These are phyloP conservation scores for Phymatocera aterrima DNA, from an alignment of 2,888 invertebrate genomes.

Conservation along the genomic window DNA sequence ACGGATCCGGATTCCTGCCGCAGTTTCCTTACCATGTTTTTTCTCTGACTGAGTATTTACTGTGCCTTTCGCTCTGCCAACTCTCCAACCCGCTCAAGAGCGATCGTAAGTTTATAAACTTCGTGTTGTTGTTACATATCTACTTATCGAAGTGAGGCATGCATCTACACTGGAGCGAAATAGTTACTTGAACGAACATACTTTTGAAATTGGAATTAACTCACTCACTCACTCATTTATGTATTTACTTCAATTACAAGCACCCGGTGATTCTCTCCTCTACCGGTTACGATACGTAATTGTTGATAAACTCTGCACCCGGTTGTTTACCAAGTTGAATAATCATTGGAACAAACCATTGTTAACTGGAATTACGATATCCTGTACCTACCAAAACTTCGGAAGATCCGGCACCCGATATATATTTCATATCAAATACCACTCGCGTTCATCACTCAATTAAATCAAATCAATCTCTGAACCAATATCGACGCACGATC, in stretches of 20 bases:
- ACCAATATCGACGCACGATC: not conserved
- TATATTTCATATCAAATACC: constrained; percentile 3
- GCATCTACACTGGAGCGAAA: too few species aligned
- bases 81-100: not conserved
- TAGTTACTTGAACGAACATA: not conserved
- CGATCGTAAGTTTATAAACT: constrained; percentile 6
- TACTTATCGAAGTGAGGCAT: not conserved
- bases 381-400: not conserved
- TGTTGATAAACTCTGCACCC: not conserved
- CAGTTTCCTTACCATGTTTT: not conserved
- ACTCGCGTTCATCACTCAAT: constrained; percentile 13
- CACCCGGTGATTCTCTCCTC: not conserved
- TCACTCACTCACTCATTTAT: not conserved
- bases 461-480: constrained; percentile 11
- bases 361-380: constrained; percentile 15
- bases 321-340: constrained; percentile 15
- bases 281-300: not conserved
- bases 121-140: not conserved
- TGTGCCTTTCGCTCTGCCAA: constrained; percentile 2
- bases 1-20: not conserved
- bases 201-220: not conserved
- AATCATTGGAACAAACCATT: constrained; percentile 10
- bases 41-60: not conserved
- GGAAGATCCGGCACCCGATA: not conserved
- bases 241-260: not conserved